Conservation (phyloP, 1,140 invertebrate species). For the Dufourea novaeangliae region DNA sequence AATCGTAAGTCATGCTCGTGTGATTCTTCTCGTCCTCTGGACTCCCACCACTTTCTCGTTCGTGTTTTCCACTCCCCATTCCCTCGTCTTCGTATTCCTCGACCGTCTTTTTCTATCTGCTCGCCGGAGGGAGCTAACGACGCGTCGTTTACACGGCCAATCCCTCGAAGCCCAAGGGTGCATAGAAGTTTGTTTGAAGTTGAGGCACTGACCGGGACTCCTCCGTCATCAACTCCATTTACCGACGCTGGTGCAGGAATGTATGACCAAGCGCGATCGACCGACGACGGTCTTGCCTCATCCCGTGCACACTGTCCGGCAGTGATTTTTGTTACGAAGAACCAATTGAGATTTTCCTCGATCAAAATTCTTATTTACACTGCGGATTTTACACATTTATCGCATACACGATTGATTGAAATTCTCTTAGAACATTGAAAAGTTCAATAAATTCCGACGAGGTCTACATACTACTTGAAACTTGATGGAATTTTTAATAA, state of each 20-base stretch:
- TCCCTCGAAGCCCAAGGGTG: slow-evolving; percentile 61
- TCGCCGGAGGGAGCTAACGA: slow-evolving; percentile 65
- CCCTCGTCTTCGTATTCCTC: slow-evolving; percentile 8
- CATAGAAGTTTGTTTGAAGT: slow-evolving; percentile 70
- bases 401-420: no score
- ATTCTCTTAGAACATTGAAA: no score
- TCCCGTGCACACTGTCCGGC: not conserved
- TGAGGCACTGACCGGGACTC: slow-evolving; percentile 58
- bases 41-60: not conserved
- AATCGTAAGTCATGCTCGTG: slow-evolving; percentile 29
- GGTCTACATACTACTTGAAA: no score
- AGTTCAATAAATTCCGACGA: no score
- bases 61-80: slow-evolving; percentile 30
- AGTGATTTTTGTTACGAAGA: no score
- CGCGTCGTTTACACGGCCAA: slow-evolving; percentile 72
- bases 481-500: no score
- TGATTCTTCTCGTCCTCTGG: slow-evolving; percentile 24
- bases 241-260: not conserved
- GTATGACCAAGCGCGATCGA: slow-evolving; percentile 21
- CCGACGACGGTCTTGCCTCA: not conserved
- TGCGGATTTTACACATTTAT: no score
- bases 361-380: no score
- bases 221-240: slow-evolving; percentile 55
- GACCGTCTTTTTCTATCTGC: slow-evolving; percentile 16
- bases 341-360: no score